Conservation (phyloP, 1,140 invertebrate species). For the Notospermus geniculatus region DNA sequence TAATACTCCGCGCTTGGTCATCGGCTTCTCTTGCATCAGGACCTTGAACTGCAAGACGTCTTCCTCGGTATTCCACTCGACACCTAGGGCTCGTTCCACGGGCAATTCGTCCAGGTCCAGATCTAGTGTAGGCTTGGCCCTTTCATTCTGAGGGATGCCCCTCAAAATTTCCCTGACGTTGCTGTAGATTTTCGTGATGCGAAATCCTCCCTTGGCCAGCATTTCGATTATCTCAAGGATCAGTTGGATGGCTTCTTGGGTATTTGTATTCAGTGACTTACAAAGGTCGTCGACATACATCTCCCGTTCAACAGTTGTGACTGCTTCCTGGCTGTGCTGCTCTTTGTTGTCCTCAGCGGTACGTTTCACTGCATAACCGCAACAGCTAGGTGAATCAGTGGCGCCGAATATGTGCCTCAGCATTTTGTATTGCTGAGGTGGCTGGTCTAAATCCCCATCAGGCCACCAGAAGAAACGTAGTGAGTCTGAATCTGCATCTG, state of each 20-base stretch:
- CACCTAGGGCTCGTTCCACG: slow-evolving; percentile 17
- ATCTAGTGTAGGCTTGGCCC: neutral
- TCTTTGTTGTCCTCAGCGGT: slow-evolving; percentile 15
- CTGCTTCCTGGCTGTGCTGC: neutral
- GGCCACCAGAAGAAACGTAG: slow-evolving; percentile 24
- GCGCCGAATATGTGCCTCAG: slow-evolving; percentile 25
- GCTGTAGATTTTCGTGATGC: slow-evolving; percentile 15
- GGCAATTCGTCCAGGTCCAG: neutral
- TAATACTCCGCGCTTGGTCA: slow-evolving; percentile 11
- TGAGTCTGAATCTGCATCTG: slow-evolving; percentile 17
- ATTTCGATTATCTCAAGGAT: neutral
- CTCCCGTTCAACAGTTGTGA: slow-evolving; percentile 15
- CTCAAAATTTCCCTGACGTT: slow-evolving; percentile 13
- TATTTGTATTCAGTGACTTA: slow-evolving; percentile 3
- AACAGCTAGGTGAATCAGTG: slow-evolving; percentile 23
- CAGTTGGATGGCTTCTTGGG: slow-evolving; percentile 13
- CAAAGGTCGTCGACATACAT: slow-evolving; percentile 26
- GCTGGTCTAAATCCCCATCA: slow-evolving; percentile 14
- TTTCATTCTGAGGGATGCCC: slow-evolving; percentile 13
- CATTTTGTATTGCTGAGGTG: slow-evolving; percentile 22
- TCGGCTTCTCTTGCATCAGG: slow-evolving; percentile 13
- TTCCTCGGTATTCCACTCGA: no score
- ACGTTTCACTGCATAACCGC: slow-evolving; percentile 19
- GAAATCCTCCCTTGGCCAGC: slow-evolving; percentile 11
- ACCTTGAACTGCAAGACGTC: no score